phyloP scores from a whole-genome alignment of 2,888 invertebrate species.

The Apeira syringaria region DNA sequence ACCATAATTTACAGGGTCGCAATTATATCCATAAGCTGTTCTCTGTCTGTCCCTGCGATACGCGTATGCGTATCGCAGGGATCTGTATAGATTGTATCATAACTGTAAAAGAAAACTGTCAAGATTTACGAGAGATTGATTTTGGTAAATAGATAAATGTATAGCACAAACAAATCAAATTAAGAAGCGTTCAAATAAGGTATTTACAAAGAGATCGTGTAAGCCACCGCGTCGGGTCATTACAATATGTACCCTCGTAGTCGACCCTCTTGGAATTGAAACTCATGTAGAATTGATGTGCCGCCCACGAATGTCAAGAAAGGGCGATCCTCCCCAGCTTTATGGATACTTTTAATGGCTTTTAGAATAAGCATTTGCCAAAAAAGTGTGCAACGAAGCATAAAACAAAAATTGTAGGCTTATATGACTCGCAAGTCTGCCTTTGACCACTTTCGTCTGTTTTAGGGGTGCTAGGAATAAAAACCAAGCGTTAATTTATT shows the following conservation, averaged over 20 bases:
- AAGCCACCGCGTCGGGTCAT: conserved; percentile 46
- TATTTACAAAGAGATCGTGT: conserved; percentile 55
- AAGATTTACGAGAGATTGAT: neutral
- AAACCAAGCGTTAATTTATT: too few species aligned
- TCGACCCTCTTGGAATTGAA: conserved; percentile 47
- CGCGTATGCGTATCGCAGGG: too few species aligned
- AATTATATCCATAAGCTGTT: too few species aligned
- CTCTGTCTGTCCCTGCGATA: too few species aligned
- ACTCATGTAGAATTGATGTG: conserved; percentile 53
- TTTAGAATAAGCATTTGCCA: conserved; percentile 19
- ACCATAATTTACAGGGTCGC: too few species aligned
- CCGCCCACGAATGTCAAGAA: conserved; percentile 39
- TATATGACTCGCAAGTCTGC: too few species aligned
- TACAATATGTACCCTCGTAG: conserved; percentile 54
- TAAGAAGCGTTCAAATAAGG: conserved; percentile 32
- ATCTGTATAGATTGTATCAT: neutral
- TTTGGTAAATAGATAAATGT: neutral
- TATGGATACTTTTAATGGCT: conserved; percentile 45
- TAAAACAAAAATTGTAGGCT: neutral
- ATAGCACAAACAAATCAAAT: neutral
- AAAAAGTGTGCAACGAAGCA: conserved; percentile 14
- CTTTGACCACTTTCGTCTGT: too few species aligned
- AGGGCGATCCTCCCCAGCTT: conserved; percentile 36
- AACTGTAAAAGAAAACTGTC: neutral
- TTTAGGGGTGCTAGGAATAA: too few species aligned